Conservation (phyloP, 2,888 invertebrate genomes). For the Cerastis rubricosa region DNA sequence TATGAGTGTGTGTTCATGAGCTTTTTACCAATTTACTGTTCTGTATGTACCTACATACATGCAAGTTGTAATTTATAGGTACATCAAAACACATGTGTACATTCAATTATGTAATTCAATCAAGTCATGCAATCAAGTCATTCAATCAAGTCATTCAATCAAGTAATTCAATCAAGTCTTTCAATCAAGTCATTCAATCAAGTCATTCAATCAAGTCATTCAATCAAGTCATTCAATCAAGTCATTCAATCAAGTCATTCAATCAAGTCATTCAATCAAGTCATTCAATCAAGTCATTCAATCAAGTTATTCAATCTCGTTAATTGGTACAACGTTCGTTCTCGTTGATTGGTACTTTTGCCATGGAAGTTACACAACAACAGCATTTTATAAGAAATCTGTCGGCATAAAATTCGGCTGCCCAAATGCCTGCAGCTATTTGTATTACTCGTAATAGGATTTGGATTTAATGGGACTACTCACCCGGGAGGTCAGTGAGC, state of each 20-base stretch:
- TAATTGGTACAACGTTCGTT: no score
- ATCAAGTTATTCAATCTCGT: no score
- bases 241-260: no score
- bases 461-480: constrained; percentile 46
- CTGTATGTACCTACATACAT: neutral
- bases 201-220: no score
- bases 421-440: constrained; percentile 1
- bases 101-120: no score
- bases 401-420: constrained; percentile 11
- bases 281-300: no score
- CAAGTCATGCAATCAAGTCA: no score
- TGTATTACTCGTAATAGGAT: constrained; percentile 1
- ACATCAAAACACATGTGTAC: neutral
- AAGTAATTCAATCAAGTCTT: no score
- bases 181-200: no score
- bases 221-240: no score
- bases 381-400: constrained; percentile 20
- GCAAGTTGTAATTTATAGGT: neutral
- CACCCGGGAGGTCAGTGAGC: constrained; percentile 72
- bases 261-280: no score
- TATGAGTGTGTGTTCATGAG: neutral
- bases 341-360: constrained; percentile 10
- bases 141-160: no score
- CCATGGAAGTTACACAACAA: constrained; percentile 30
- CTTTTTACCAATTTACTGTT: constrained; percentile 8